phyloP scores from a whole-genome alignment of 2,113 vertebrate genomes.

The Corythoichthys haematopterus region DNA sequence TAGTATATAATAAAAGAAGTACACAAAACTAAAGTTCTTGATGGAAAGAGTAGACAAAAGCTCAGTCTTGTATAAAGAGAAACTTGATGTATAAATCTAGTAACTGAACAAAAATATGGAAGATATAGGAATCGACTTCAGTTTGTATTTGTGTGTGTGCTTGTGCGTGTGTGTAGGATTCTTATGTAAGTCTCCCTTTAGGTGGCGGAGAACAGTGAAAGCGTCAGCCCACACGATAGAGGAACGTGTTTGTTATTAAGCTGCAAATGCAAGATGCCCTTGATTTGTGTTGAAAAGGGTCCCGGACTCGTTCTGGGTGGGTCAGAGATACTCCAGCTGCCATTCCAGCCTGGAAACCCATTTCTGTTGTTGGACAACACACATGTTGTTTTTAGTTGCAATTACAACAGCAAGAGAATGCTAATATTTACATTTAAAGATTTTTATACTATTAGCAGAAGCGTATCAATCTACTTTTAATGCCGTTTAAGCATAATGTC shows the following conservation, averaged over 20 bases:
- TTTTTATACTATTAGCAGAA: neutral
- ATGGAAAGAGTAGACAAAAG: no score
- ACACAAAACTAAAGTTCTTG: no score
- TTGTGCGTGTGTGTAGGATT: constrained; percentile 67
- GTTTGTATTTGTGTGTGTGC: neutral
- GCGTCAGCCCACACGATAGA: constrained; percentile 73
- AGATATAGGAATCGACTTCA: no score
- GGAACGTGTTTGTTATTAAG: constrained; percentile 68
- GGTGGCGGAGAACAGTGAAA: constrained; percentile 70
- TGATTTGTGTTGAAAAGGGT: constrained; percentile 46
- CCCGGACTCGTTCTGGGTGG: constrained; percentile 4
- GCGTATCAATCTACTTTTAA: neutral
- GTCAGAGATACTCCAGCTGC: neutral
- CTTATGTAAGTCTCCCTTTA: constrained; percentile 77
- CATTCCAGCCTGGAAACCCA: no score
- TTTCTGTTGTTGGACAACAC: neutral
- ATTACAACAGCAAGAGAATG: no score
- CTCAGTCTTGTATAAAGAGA: no score
- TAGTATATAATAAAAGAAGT: no score
- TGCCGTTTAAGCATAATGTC: constrained; percentile 1
- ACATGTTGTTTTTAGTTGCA: no score
- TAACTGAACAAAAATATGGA: no score
- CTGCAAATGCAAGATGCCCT: constrained; percentile 50
- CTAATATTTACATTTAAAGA: no score
- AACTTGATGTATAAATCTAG: no score